Evolutionary conservation across 2,797 vertebrate genomes (phyloP), one percentile per base, ranked within the genome.

Genomic region (Atherinosoma microstoma): DNA sequence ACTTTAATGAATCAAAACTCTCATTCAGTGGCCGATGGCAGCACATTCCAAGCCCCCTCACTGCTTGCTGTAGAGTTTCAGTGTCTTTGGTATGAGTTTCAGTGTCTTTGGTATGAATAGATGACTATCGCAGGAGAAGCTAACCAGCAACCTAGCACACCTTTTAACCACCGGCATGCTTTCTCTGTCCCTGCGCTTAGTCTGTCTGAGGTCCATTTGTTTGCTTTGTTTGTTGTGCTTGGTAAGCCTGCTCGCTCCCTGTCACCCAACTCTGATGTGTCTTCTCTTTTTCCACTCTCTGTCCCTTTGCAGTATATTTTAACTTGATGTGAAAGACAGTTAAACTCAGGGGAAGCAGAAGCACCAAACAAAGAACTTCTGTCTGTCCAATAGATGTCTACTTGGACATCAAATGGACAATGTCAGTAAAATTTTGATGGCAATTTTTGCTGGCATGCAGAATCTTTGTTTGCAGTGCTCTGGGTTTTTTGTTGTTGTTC

Each of bases 201-300:
- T 83, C 86, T 86, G 88, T 88, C 85, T 86, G 67, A 85, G 54
- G 45, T 78, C 80, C 79, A 73, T 87, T 90, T 88, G 90, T 92
- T 78, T 87, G 82, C 89, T 80, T 67, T 88, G 73, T 82, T 90
- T 78, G 76, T 80, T 76, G 85, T 90, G 84, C 83, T 84, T 64
- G 20, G 79, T 85, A 78, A 89, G 89, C 79, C 75, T 57, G 76
- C 80, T 78, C 57, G 54, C 73, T 27, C 80, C 69, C 13, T 58
- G 38, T 80, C 74, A 42, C 76, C 80, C 64, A 38, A 3, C 64
- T 80, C n/a, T 75, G 12, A 65, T 71, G 64, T 77, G 64, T 62
- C 62, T 34, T 62, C 67, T 65, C 67, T 75, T 60, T 64, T 69
- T 79, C 49, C 54, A 12, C 64, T 81, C 53, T 83, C 56, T 58